A percentile compares a stretch with the other conserved stretches of the same genome.
Conservation (phyloP, 2,113 vertebrate species). For the Mobula hypostoma region DNA sequence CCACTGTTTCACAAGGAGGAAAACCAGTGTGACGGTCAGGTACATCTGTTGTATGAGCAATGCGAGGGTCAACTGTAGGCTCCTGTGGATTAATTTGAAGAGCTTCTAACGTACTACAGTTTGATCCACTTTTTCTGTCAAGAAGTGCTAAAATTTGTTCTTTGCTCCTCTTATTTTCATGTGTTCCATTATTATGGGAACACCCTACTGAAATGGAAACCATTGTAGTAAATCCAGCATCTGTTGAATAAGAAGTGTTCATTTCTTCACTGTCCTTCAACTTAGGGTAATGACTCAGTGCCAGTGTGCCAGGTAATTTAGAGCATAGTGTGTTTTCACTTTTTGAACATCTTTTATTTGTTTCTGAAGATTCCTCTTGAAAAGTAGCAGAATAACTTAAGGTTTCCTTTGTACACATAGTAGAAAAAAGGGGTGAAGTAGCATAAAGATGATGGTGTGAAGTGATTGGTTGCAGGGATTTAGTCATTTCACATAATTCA, state of each 20-base stretch:
- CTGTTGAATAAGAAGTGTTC: background rate
- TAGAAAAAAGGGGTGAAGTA: constrained; percentile 53
- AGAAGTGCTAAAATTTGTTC: constrained; percentile 62
- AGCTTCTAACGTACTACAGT: background rate
- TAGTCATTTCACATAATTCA: background rate
- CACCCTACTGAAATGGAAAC: background rate
- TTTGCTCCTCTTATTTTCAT: constrained; percentile 55
- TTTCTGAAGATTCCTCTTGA: background rate
- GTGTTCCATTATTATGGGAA: background rate
- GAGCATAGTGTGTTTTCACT: background rate
- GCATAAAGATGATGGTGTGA: constrained; percentile 43
- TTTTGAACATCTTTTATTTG: background rate
- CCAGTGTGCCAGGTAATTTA: constrained; percentile 5
- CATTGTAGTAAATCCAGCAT: constrained; percentile 23
- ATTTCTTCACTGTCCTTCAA: constrained; percentile 33
- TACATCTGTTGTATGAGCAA: background rate
- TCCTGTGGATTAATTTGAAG: background rate
- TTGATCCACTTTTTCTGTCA: constrained; percentile 43
- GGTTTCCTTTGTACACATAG: constrained; percentile 39
- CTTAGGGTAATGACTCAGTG: constrained; percentile 22
- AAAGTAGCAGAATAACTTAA: background rate
- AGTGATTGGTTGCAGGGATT: constrained; percentile 37
- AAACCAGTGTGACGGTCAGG: no score
- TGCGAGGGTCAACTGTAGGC: background rate
- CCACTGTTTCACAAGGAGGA: background rate